phyloP scores from a whole-genome alignment of 2,888 invertebrate species.

The Cheilosia soror region DNA sequence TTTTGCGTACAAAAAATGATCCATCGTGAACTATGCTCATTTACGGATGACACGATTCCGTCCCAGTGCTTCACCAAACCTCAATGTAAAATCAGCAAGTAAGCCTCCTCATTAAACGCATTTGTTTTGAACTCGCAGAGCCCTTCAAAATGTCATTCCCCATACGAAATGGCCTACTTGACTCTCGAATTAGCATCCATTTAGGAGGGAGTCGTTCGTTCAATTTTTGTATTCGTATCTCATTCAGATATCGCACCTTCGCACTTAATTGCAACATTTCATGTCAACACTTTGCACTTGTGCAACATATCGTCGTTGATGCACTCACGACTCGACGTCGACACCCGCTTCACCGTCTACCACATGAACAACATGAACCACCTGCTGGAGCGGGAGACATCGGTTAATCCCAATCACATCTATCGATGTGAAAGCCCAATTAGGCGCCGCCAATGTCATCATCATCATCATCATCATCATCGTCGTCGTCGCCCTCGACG shows the following conservation, averaged over 20 bases:
- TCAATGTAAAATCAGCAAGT: slow-evolving; percentile 32
- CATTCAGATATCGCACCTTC: slow-evolving; percentile 54
- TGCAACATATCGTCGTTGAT: neutral
- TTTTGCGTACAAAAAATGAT: too few relatives aligned
- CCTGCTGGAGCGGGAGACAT: slow-evolving; percentile 47
- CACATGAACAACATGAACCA: slow-evolving; percentile 29
- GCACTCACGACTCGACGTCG: neutral
- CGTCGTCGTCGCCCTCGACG: slow-evolving; percentile 10
- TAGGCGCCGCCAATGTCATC: slow-evolving; percentile 70
- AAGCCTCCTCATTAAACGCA: slow-evolving; percentile 22
- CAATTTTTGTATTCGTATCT: slow-evolving; percentile 7
- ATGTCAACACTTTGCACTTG: slow-evolving; percentile 52
- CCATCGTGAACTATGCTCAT: too few relatives aligned
- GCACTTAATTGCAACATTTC: slow-evolving; percentile 70
- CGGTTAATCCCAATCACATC: slow-evolving; percentile 63
- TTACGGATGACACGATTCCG: too few relatives aligned
- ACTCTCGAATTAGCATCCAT: slow-evolving; percentile 67
- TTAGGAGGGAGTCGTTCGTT: slow-evolving; percentile 17
- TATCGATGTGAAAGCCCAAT: slow-evolving; percentile 73
- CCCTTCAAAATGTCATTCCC: slow-evolving; percentile 40
- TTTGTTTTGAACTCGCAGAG: slow-evolving; percentile 16
- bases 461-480: slow-evolving; percentile 13
- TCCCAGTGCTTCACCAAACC: neutral
- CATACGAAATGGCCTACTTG: slow-evolving; percentile 49
- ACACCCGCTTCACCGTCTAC: neutral